phyloP scores from a whole-genome alignment of 2,797 vertebrate genomes.

The Poliocrania exsul region DNA sequence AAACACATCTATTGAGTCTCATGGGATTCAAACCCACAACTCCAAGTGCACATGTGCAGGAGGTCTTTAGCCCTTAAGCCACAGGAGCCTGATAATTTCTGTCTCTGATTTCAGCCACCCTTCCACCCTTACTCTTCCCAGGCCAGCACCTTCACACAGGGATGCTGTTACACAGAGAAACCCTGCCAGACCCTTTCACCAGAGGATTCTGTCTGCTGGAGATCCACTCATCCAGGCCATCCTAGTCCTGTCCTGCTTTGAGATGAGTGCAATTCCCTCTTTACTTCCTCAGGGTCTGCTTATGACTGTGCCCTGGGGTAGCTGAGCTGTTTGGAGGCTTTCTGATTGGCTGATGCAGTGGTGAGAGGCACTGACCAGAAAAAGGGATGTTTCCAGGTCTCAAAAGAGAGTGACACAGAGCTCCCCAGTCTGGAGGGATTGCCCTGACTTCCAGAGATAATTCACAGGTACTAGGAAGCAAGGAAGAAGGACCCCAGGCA shows the following conservation, averaged over 20 bases:
- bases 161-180: background rate
- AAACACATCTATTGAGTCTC: rapidly evolving
- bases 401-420: background rate
- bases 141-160: background rate
- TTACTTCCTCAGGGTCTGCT: background rate
- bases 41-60: rapidly evolving
- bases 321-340: background rate
- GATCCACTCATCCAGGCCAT: background rate
- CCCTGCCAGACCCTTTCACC: background rate
- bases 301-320: rapidly evolving
- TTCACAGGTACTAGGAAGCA: background rate
- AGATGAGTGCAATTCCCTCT: background rate
- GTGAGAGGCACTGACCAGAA: background rate
- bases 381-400: background rate
- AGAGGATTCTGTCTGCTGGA: background rate
- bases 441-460: background rate
- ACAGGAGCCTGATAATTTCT: background rate
- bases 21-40: conserved; percentile 28
- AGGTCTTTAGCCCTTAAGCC: background rate
- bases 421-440: background rate
- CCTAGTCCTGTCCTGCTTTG: background rate
- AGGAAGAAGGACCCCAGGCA: background rate
- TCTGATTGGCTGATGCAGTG: background rate
- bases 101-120: background rate
- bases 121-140: background rate